These are phyloP conservation scores for Odontothrips loti DNA, from an alignment of 2,888 invertebrate species.

Conservation along the genomic window DNA sequence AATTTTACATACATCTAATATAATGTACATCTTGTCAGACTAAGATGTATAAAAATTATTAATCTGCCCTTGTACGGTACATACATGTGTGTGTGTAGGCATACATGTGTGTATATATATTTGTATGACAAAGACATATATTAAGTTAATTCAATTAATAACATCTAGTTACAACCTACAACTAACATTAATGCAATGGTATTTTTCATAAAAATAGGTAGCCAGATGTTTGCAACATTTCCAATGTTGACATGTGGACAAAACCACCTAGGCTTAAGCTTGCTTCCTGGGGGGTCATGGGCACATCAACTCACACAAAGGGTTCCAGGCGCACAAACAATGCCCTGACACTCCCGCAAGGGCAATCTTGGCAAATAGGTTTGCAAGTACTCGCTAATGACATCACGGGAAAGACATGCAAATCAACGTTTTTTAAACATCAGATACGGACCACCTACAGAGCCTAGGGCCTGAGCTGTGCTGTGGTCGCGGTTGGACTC, in stretches of 20 bases:
- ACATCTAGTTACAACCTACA: no score
- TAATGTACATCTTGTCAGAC: no score
- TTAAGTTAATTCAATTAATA: not conserved
- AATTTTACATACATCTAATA: no score
- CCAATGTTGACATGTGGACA: not conserved
- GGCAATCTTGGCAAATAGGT: not conserved
- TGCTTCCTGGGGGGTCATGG: not conserved
- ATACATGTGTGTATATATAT: not conserved
- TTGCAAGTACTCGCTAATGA: not conserved
- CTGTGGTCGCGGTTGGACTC: not conserved
- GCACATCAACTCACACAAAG: not conserved
- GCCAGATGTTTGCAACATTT: not conserved
- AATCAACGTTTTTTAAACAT: not conserved
- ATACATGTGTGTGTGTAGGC: no score
- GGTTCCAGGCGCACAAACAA: no score
- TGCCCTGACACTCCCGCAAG: not conserved
- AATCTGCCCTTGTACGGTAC: not conserved
- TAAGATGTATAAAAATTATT: no score
- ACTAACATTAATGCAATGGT: not conserved
- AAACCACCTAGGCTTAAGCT: not conserved
- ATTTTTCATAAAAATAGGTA: not conserved
- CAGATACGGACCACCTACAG: not conserved
- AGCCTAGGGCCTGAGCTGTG: not conserved
- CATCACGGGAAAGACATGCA: not conserved
- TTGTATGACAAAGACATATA: not conserved